A percentile compares a stretch with the other conserved stretches of the same genome.
phyloP scores from a whole-genome alignment of 2,888 invertebrate species.

The Nebria brevicollis region DNA sequence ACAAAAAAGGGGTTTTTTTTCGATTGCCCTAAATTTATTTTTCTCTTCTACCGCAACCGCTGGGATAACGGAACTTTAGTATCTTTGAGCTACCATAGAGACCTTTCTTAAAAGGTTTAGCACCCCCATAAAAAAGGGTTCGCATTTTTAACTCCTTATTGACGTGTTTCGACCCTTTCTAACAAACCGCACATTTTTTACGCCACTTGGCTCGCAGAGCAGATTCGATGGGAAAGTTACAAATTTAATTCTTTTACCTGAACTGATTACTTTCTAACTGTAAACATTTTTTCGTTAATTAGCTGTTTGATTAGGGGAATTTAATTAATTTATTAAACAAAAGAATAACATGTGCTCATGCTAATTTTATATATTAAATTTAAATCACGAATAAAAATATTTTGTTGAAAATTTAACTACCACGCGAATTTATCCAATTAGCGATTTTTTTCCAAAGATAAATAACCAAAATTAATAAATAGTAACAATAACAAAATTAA shows the following conservation, averaged over 20 bases:
- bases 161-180: conserved; percentile 9
- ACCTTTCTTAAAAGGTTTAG: conserved; percentile 24
- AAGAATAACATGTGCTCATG: no score
- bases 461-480: no score
- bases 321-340: neutral
- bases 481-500: no score
- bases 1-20: conserved; percentile 33
- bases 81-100: conserved; percentile 20
- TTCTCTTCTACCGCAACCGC: neutral
- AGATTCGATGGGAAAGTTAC: neutral
- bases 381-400: no score
- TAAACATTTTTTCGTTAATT: neutral
- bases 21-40: conserved; percentile 18
- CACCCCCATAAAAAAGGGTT: conserved; percentile 43
- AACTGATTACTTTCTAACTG: conserved; percentile 41
- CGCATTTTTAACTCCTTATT: conserved; percentile 43
- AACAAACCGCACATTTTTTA: neutral
- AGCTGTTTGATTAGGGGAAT: neutral
- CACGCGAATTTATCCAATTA: no score
- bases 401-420: no score
- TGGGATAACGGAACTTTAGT: conserved; percentile 29
- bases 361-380: no score
- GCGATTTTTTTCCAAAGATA: no score
- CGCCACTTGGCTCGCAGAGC: neutral
- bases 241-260: conserved; percentile 40